A percentile compares a stretch with the other conserved stretches of the same genome.
These are phyloP conservation scores for Drosophila macrospina DNA, from an alignment of 2,888 invertebrate genomes.

Conservation along the genomic window DNA sequence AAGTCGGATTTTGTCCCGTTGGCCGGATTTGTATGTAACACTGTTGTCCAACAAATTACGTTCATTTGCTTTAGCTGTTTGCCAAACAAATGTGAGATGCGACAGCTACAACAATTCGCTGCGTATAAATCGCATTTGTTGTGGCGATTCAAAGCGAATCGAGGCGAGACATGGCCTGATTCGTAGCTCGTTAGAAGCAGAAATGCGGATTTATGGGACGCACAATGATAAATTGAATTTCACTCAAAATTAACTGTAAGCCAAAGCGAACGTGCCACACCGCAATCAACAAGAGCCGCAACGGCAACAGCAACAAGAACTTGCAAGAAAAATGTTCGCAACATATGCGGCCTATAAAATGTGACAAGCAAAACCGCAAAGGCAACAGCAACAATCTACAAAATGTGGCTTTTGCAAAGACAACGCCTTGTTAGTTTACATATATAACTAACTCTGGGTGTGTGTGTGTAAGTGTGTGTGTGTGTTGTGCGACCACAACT, in stretches of 20 bases:
- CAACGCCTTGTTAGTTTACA: conserved; percentile 44
- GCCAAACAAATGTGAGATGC: conserved; percentile 42
- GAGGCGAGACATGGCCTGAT: conserved; percentile 1
- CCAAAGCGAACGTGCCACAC: conserved; percentile 68
- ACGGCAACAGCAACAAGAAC: conserved; percentile 27
- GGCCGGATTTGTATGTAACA: conserved; percentile 30
- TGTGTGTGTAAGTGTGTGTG: conserved; percentile 9
- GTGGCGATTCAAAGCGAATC: conserved; percentile 2
- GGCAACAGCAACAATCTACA: conserved; percentile 26
- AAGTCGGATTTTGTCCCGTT: too few species aligned
- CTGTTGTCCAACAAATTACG: conserved; percentile 60
- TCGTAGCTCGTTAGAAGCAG: conserved; percentile 37
- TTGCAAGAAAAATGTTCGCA: conserved; percentile 61
- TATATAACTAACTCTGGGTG: not conserved
- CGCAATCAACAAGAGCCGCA: conserved; percentile 52
- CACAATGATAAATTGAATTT: conserved; percentile 80
- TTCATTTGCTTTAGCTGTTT: conserved; percentile 62
- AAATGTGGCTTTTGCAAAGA: conserved; percentile 57
- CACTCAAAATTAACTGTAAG: conserved; percentile 78
- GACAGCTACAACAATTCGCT: conserved; percentile 19
- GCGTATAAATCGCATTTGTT: conserved; percentile 67
- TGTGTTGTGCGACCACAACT: conserved; percentile 24
- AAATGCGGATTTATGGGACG: conserved; percentile 75
- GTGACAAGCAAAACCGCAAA: conserved; percentile 68
- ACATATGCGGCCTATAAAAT: conserved; percentile 80